These are phyloP conservation scores for Cotesia typhae DNA, from an alignment of 1,140 invertebrate species.

Conservation along the genomic window DNA sequence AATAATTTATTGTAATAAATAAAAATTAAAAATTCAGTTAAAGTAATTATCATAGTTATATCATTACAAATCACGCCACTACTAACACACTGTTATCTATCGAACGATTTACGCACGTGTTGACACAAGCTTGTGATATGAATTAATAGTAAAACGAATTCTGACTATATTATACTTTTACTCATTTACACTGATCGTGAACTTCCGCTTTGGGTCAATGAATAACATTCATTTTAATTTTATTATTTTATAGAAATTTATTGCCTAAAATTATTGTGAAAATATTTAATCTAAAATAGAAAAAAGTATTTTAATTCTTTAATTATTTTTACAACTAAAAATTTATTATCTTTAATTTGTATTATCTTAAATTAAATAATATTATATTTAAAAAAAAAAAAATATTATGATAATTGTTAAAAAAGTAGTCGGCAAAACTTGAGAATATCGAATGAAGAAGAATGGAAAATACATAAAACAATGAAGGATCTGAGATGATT, in stretches of 20 bases:
- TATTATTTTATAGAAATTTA: neutral
- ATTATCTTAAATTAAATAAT: too few species aligned
- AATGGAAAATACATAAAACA: too few species aligned
- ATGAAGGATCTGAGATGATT: neutral
- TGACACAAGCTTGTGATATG: neutral
- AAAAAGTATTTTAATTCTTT: too few species aligned
- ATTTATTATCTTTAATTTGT: too few species aligned
- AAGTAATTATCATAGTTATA: conserved; percentile 12
- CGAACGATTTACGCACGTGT: conserved; percentile 17
- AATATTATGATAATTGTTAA: too few species aligned
- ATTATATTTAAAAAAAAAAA: too few species aligned
- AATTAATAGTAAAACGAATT: neutral
- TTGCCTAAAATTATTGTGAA: neutral
- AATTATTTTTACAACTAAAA: too few species aligned
- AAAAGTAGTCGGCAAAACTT: too few species aligned
- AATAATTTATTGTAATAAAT: too few species aligned
- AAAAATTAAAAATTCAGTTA: neutral
- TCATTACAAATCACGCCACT: conserved; percentile 12
- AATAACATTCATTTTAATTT: neutral
- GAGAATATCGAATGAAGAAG: too few species aligned
- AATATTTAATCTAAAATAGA: too few species aligned
- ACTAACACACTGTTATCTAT: neutral
- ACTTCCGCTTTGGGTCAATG: conserved; percentile 23
- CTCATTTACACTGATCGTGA: neutral
- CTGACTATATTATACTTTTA: neutral